Evolutionary conservation across 1,140 invertebrate genomes (phyloP), one percentile per base, ranked within the genome.

Genomic region (Drosophila yakuba): DNA sequence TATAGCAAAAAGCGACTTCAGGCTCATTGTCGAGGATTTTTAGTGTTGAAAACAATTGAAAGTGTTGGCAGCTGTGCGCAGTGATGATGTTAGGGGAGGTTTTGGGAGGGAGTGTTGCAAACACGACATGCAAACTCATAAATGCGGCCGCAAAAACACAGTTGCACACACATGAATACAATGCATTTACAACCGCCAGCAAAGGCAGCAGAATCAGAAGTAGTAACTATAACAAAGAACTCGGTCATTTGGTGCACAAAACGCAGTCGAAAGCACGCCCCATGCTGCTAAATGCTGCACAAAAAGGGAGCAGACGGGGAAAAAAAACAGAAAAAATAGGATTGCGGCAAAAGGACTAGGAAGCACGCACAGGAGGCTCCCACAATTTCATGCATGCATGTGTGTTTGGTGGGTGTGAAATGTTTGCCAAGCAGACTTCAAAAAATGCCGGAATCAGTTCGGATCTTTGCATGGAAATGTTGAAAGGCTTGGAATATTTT

Each of bases 241-340:
- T 83, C 79, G 84, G 83, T 88, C 83, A 89, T 83, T 88, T 81
- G 79, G 79, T 76, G 41, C 71, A 51, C 82, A 80, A 77, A 85
- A 78, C 66, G 77, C 77, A 76, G 77, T 41, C 76, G 47, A 50
- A 75, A 72, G 61, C 61, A 77, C 62, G 60, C 78, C 47, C 74
- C 74, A 63, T 59, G 75, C 80, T 77, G 75, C 67, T 86, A 82
- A 88, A 83, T 88, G 77, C 61, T 69, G 44, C 25, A 51, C 28
- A 50, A 63, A 72, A 68, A 54, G 52, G n/a, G 12, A 39, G 36
- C 52, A 72, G 66, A 71, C 64, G 28, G 47, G 23, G 62, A 64
- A 62, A 69, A 80, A 51, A 54, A 67, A 28, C 38, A 4, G 20
- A 12, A 25, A 44, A 62, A 66, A 80, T 57, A 25, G 51, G 44